Evolutionary conservation across 2,888 invertebrate genomes (phyloP).

Genomic region (Noctua janthe): DNA sequence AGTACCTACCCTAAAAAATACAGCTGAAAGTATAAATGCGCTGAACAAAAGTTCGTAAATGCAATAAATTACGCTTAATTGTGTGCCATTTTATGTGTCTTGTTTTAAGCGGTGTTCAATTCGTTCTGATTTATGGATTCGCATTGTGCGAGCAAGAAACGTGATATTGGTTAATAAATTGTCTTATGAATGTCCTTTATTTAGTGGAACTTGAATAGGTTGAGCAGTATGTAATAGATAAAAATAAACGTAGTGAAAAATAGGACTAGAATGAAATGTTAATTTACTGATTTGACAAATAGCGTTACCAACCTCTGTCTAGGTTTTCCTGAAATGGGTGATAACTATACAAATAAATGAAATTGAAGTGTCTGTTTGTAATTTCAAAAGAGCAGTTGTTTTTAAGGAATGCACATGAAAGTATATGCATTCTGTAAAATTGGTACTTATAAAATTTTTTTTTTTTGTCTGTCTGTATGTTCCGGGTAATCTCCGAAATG

Average conservation of each 20-base stretch:
- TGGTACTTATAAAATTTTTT: too few relatives aligned
- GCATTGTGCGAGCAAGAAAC: constrained; percentile 56
- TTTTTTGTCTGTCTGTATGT: too few relatives aligned
- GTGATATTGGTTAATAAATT: constrained; percentile 68
- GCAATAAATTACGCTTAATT: constrained; percentile 66
- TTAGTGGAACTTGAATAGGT: constrained; percentile 7
- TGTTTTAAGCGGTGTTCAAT: constrained; percentile 68
- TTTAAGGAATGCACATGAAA: too few relatives aligned
- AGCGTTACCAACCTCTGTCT: background rate
- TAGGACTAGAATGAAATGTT: background rate
- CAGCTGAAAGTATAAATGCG: constrained; percentile 44
- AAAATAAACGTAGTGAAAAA: background rate
- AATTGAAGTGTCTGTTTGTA: too few relatives aligned
- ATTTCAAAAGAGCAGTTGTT: too few relatives aligned
- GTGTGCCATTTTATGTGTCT: constrained; percentile 64
- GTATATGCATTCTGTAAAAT: too few relatives aligned
- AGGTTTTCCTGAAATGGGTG: too few relatives aligned
- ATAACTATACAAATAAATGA: too few relatives aligned
- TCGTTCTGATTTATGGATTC: constrained; percentile 67
- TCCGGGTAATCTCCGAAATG: too few relatives aligned
- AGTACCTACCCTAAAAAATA: constrained; percentile 3
- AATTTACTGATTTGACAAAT: background rate
- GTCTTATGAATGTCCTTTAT: constrained; percentile 50
- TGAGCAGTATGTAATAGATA: background rate
- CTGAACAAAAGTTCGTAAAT: constrained; percentile 59